Conservation (phyloP, 2,113 vertebrate genomes). For the Paedocypris sp. region DNA sequence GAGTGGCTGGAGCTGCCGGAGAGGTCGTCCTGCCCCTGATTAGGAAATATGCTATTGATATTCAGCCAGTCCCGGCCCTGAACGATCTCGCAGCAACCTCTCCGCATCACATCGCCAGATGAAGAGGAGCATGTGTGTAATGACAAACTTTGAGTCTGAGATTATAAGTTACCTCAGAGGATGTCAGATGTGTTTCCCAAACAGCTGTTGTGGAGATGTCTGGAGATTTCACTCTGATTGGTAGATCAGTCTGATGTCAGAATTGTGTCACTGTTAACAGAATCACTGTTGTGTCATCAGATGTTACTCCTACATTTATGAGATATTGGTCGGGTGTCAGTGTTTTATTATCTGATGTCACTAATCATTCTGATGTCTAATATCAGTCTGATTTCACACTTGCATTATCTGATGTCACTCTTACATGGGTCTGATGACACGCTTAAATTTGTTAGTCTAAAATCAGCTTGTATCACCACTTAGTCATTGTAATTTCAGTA, state of each 20-base stretch:
- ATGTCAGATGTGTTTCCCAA: neutral
- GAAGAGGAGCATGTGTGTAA: slow-evolving; percentile 85
- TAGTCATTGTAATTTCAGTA: no score
- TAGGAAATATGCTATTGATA: slow-evolving; percentile 71
- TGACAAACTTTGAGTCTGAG: slow-evolving; percentile 81
- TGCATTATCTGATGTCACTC: no score
- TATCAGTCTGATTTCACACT: no score
- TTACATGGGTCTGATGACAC: no score
- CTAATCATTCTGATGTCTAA: no score
- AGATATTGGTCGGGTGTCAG: no score
- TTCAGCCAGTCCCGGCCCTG: slow-evolving; percentile 58
- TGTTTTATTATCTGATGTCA: no score
- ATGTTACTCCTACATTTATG: no score
- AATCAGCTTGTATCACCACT: no score
- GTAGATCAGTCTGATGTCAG: slow-evolving; percentile 4
- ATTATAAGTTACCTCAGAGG: slow-evolving; percentile 66
- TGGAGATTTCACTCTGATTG: neutral
- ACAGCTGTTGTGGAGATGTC: neutral
- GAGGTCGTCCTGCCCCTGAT: slow-evolving; percentile 58
- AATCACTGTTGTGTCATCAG: no score
- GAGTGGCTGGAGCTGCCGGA: slow-evolving; percentile 52
- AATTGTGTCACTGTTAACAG: no score
- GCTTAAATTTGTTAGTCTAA: no score
- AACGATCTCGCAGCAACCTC: slow-evolving; percentile 44
- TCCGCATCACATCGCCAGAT: slow-evolving; percentile 67